Evolutionary conservation across 2,797 vertebrate genomes (phyloP).

Genomic region (Varecia variegata): DNA sequence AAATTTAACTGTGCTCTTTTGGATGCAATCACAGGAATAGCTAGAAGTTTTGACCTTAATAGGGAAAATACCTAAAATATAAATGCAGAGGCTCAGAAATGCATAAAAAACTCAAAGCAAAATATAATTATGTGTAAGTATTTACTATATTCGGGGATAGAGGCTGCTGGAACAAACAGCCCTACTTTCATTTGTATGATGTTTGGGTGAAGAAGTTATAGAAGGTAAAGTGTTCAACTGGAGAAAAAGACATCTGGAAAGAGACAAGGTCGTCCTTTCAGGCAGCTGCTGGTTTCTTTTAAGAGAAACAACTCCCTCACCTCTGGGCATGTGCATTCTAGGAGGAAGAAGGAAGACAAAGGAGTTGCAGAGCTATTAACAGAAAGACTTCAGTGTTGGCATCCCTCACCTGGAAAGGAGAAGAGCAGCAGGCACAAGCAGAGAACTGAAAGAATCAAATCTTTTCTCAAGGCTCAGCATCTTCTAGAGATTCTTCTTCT

Average conservation of each 20-base stretch:
- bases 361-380: neutral
- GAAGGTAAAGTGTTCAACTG: neutral
- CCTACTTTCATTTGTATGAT: neutral
- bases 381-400: neutral
- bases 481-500: neutral
- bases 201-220: neutral
- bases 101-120: neutral
- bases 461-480: neutral
- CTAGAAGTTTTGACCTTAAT: neutral
- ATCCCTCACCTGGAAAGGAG: neutral
- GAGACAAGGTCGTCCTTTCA: neutral
- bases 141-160: neutral
- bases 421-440: neutral
- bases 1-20: neutral
- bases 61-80: neutral
- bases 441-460: neutral
- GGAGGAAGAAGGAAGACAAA: neutral
- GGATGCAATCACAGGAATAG: neutral
- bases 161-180: neutral
- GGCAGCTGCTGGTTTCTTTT: neutral
- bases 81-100: neutral
- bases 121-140: neutral
- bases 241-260: neutral
- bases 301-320: neutral
- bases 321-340: neutral